A percentile compares a stretch with the other conserved stretches of the same genome.
Evolutionary conservation across 2,113 vertebrate species (phyloP).

Genomic region (Mugil cephalus): DNA sequence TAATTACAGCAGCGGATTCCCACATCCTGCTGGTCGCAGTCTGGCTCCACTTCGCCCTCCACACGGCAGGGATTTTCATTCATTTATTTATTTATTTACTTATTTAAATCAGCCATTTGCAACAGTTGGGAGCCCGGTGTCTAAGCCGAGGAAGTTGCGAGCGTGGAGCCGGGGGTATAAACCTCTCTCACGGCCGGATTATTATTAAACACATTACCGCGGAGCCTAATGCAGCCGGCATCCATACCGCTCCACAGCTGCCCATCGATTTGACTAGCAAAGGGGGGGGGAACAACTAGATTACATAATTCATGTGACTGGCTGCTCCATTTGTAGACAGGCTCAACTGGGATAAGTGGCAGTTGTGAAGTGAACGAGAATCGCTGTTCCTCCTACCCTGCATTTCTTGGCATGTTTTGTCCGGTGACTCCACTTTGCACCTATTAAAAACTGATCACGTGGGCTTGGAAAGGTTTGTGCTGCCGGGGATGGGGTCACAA

Average conservation of each 20-base stretch:
- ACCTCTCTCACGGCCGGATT: slow-evolving; percentile 60
- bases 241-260: slow-evolving; percentile 42
- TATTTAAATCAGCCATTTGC: slow-evolving; percentile 56
- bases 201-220: slow-evolving; percentile 68
- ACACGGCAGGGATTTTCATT: slow-evolving; percentile 38
- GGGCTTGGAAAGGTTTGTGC: no score
- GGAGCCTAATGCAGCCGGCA: slow-evolving; percentile 63
- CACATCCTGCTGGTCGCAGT: slow-evolving; percentile 33
- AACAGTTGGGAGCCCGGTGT: slow-evolving; percentile 58
- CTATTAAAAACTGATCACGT: background rate
- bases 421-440: slow-evolving; percentile 30
- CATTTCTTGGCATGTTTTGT: slow-evolving; percentile 23
- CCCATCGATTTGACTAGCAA: slow-evolving; percentile 62
- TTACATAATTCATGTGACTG: slow-evolving; percentile 76
- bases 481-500: no score
- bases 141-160: slow-evolving; percentile 60
- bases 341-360: slow-evolving; percentile 3
- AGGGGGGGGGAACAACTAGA: slow-evolving; percentile 62
- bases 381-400: background rate
- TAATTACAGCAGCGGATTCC: slow-evolving; percentile 62
- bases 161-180: slow-evolving; percentile 39
- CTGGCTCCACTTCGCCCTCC: slow-evolving; percentile 31
- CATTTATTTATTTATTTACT: no score
- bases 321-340: slow-evolving; percentile 45
- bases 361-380: background rate